A percentile compares a stretch with the other conserved stretches of the same genome.
These are phyloP conservation scores for Hedychridium roseum DNA, from an alignment of 2,888 invertebrate species.

Conservation along the genomic window DNA sequence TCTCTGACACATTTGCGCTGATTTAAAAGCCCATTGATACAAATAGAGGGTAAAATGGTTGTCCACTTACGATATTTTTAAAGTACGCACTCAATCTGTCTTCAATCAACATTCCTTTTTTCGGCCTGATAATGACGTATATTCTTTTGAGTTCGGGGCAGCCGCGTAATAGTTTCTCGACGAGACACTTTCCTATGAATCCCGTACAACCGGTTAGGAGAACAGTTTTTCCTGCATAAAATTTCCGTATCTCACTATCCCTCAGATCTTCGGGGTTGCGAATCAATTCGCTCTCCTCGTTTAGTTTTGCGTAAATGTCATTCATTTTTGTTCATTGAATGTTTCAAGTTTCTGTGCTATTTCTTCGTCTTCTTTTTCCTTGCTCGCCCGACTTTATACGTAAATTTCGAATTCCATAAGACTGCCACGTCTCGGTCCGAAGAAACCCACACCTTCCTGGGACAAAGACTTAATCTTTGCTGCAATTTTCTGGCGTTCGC, in stretches of 20 bases:
- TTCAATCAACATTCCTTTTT: slow-evolving; percentile 11
- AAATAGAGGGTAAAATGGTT: neutral
- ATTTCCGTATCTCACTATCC: slow-evolving; percentile 38
- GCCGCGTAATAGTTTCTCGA: slow-evolving; percentile 44
- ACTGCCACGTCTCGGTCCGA: too few relatives aligned
- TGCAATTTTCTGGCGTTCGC: too few relatives aligned
- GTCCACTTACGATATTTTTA: slow-evolving; percentile 32
- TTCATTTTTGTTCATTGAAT: slow-evolving; percentile 24
- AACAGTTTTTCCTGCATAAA: slow-evolving; percentile 42
- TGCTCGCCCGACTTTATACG: too few relatives aligned
- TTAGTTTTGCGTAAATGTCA: slow-evolving; percentile 35
- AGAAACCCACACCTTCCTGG: too few relatives aligned
- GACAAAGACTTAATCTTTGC: too few relatives aligned
- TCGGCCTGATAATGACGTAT: slow-evolving; percentile 34
- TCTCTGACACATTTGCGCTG: neutral
- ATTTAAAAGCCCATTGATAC: neutral
- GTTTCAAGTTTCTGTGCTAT: too few relatives aligned
- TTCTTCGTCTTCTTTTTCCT: too few relatives aligned
- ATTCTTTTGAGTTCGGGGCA: slow-evolving; percentile 40
- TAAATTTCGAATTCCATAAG: too few relatives aligned
- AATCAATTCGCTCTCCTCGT: slow-evolving; percentile 27
- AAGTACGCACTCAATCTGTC: slow-evolving; percentile 33
- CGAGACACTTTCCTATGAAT: slow-evolving; percentile 39
- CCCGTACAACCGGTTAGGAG: slow-evolving; percentile 44
- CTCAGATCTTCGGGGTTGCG: slow-evolving; percentile 11